Percentiles rank a stretch among this genome's conserved stretches.
These are phyloP conservation scores for Bathynomus jamesi DNA, from an alignment of 1,140 invertebrate species.

Conservation along the genomic window DNA sequence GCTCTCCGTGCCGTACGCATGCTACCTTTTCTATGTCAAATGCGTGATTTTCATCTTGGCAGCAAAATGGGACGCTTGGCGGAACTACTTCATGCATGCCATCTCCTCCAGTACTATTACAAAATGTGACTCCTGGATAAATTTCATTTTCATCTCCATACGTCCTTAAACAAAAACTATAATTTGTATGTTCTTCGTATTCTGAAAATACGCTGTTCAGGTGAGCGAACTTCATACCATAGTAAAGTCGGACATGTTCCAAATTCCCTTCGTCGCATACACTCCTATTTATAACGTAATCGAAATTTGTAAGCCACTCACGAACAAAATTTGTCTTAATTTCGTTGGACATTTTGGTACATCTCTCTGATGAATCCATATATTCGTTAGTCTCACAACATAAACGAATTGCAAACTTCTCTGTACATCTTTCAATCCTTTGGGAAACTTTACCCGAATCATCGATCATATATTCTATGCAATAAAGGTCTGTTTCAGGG, in stretches of 20 bases:
- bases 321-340: no score
- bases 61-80: neutral
- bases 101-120: neutral
- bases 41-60: neutral
- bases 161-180: neutral
- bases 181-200: neutral
- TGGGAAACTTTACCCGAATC: neutral
- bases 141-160: neutral
- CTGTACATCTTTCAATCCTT: neutral
- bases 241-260: no score
- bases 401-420: neutral
- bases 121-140: neutral
- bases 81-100: neutral
- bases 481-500: neutral
- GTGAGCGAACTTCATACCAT: no score
- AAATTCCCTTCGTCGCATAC: no score
- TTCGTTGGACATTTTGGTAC: neutral
- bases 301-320: no score
- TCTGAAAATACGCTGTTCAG: neutral
- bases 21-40: neutral
- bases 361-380: neutral
- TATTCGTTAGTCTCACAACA: neutral
- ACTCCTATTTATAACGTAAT: no score
- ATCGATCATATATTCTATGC: neutral
- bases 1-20: neutral